Percentiles rank a stretch among this genome's conserved stretches.
These are phyloP conservation scores for Daboia siamensis DNA, from an alignment of 2,113 vertebrate genomes.

Conservation along the genomic window DNA sequence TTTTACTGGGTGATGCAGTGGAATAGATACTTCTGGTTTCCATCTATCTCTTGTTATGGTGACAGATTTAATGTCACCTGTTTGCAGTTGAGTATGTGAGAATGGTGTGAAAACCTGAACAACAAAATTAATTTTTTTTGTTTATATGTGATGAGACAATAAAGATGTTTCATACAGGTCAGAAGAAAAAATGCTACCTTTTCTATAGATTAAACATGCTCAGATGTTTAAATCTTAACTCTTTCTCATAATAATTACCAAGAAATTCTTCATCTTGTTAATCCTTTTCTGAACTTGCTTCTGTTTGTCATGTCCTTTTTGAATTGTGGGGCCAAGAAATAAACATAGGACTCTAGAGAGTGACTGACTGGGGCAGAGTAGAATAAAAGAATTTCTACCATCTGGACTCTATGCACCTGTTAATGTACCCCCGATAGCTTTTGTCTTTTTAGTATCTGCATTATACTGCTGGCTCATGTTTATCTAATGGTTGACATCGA, in stretches of 20 bases:
- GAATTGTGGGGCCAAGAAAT: not conserved
- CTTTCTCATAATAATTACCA: not conserved
- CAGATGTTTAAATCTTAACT: not conserved
- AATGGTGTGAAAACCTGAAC: not conserved
- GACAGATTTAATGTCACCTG: not conserved
- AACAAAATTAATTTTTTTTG: not conserved
- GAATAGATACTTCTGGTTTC: not conserved
- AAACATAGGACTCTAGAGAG: not conserved
- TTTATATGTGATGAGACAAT: not conserved
- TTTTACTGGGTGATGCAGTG: not conserved
- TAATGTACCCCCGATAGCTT: not conserved
- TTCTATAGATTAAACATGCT: not conserved
- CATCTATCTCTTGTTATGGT: not conserved
- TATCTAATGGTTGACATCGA: not conserved
- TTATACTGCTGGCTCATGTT: not conserved
- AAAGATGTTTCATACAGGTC: not conserved
- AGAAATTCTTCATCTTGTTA: not conserved
- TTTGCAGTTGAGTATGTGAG: not conserved
- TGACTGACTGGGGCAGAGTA: not conserved
- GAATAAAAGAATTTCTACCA: not conserved
- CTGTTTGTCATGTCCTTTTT: not conserved
- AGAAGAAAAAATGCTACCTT: not conserved
- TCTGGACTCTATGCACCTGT: not conserved
- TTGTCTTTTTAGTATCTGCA: not conserved
- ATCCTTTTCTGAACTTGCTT: not conserved